Evolutionary conservation across 2,888 invertebrate genomes (phyloP), one percentile per base, ranked within the genome.

Genomic region (Cephus nigrinus): DNA sequence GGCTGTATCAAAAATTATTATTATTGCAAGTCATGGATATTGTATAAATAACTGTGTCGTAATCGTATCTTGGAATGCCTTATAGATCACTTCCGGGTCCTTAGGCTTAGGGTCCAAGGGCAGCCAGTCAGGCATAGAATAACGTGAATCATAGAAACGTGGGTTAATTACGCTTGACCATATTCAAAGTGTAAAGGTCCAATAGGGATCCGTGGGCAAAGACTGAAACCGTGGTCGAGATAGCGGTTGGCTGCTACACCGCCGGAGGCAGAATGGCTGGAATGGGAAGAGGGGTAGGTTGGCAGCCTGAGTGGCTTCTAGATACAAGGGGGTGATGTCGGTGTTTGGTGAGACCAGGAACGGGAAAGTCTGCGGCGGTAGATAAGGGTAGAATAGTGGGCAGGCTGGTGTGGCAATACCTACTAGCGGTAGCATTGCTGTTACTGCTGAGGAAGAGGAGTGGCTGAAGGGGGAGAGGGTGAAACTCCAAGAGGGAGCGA

Each of bases 311-410:
- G 87, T 87, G 85, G 86, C 85, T 87, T 85, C 82, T 82, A 83
- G 87, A 89, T 89, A 88, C 85, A 83, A 86, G 87, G 82, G 87
- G 86, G 84, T 78, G 81, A 84, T 80, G 84, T 79, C 81, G 83
- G 85, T 88, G 88, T 88, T 89, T 87, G 87, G 86, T 82, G 86
- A 87, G 86, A 83, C 80, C 80, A 79, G 80, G 83, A 83, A 81
- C 82, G 84, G 87, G 84, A 86, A 87, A 87, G 89, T 88, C 89
- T 89, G 90, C 85, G 89, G 89, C 88, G 81, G 86, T 83, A 88
- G 91, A 90, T 90, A 91, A 90, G 91, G 85, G 86, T 81, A 84
- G 83, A 75, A 75, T 75, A 77, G 78, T 77, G 78, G 76, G 79
- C 76, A 80, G 74, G 78, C 36, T 76, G 75, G 78, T 35, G 69